Evolutionary conservation across 2,113 vertebrate species (phyloP).

Genomic region (Mystacornis crossleyi): DNA sequence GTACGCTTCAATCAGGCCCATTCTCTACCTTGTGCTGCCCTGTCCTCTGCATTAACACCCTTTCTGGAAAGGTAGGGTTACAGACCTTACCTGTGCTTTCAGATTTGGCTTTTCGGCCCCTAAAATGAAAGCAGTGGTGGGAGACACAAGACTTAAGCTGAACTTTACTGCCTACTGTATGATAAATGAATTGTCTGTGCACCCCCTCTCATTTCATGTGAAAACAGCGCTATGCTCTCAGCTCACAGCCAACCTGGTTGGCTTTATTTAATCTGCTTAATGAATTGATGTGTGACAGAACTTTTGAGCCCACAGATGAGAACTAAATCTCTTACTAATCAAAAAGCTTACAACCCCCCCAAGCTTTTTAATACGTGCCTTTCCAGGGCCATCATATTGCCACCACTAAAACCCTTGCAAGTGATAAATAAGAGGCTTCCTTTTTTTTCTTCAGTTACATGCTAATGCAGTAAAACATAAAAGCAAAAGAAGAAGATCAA

Average conservation of each 20-base stretch:
- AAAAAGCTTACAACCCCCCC: neutral
- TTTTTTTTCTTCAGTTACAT: neutral
- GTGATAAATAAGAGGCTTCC: neutral
- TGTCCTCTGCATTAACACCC: neutral
- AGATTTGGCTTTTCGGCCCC: neutral
- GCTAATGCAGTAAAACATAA: neutral
- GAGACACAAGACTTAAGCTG: neutral
- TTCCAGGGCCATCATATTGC: neutral
- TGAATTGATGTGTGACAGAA: neutral
- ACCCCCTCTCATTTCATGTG: neutral
- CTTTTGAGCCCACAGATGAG: neutral
- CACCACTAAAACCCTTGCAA: neutral
- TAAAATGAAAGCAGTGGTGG: neutral
- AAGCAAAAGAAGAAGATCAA: neutral
- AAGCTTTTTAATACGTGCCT: neutral
- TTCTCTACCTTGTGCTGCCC: neutral
- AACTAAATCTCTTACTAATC: neutral
- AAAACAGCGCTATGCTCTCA: neutral
- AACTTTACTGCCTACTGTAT: neutral
- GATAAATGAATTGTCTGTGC: neutral
- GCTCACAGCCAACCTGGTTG: neutral
- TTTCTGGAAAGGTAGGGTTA: neutral
- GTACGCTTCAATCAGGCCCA: neutral
- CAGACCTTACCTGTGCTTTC: neutral
- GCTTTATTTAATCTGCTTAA: neutral